These are phyloP conservation scores for Oryzias melastigma DNA, from an alignment of 2,113 vertebrate genomes.

Conservation along the genomic window DNA sequence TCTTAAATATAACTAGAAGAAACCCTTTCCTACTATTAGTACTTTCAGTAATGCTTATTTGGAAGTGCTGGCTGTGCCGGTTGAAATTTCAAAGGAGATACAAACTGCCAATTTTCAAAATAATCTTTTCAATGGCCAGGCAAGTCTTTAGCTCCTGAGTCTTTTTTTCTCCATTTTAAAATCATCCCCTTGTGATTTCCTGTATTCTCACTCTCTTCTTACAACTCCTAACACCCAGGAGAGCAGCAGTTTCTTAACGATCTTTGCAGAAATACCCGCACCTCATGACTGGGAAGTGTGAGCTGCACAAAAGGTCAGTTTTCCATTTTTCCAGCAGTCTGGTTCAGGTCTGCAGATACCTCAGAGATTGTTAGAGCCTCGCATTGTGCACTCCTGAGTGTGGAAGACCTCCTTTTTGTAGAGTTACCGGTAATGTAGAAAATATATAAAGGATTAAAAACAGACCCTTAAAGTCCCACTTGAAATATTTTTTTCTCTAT, in stretches of 20 bases:
- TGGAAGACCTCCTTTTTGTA: slow-evolving; percentile 46
- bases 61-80: too few species aligned
- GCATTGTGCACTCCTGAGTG: slow-evolving; percentile 39
- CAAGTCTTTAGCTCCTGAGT: slow-evolving; percentile 2
- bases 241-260: slow-evolving; percentile 31
- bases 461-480: slow-evolving; percentile 42
- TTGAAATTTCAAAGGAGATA: too few species aligned
- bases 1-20: too few species aligned
- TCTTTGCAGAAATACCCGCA: slow-evolving; percentile 44
- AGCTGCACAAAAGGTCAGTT: slow-evolving; percentile 46
- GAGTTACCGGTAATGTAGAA: slow-evolving; percentile 48
- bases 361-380: slow-evolving; percentile 12
- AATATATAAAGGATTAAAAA: slow-evolving; percentile 63
- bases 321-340: slow-evolving; percentile 19
- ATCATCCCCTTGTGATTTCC: slow-evolving; percentile 9
- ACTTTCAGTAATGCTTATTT: too few species aligned
- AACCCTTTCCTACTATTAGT: too few species aligned
- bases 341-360: slow-evolving; percentile 14
- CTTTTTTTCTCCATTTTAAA: slow-evolving; percentile 18
- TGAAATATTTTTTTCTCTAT: too few species aligned
- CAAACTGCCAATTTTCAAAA: too few species aligned
- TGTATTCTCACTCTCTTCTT: slow-evolving; percentile 5
- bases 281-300: slow-evolving; percentile 25
- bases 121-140: slow-evolving; percentile 16
- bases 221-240: slow-evolving; percentile 34